phyloP scores from a whole-genome alignment of 2,888 invertebrate species.

The Arge pagana region DNA sequence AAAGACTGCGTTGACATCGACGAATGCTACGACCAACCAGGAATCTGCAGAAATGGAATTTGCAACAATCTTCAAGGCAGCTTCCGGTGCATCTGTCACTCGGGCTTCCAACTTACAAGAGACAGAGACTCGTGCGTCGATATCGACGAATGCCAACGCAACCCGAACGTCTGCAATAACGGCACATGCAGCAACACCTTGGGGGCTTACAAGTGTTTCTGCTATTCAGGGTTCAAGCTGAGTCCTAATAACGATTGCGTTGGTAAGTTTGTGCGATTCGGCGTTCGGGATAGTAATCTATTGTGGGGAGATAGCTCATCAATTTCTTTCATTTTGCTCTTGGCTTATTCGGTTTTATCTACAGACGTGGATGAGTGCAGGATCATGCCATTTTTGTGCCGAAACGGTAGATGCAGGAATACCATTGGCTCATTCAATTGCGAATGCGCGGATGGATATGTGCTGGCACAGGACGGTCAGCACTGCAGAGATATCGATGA shows the following conservation, averaged over 20 bases:
- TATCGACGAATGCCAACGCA: constrained; percentile 74
- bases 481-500: constrained; percentile 82
- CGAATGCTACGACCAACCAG: constrained; percentile 71
- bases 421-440: constrained; percentile 79
- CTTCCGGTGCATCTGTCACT: constrained; percentile 77
- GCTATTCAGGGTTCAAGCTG: constrained; percentile 76
- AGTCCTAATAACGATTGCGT: constrained; percentile 80
- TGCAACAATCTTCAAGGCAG: constrained; percentile 80
- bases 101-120: constrained; percentile 73
- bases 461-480: constrained; percentile 73
- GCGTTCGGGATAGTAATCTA: not conserved
- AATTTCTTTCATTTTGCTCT: not conserved
- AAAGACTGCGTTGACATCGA: constrained; percentile 73
- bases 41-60: constrained; percentile 75
- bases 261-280: constrained; percentile 57
- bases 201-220: constrained; percentile 75
- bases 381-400: constrained; percentile 81
- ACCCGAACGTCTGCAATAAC: constrained; percentile 76
- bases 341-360: constrained; percentile 12
- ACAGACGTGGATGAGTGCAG: constrained; percentile 82
- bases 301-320: not conserved
- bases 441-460: constrained; percentile 81
- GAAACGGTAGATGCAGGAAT: constrained; percentile 83
- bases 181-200: constrained; percentile 75
- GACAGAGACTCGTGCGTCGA: constrained; percentile 71